Evolutionary conservation across 1,140 invertebrate species (phyloP), one percentile per base, ranked within the genome.

Genomic region (Saccostrea cuccullata): DNA sequence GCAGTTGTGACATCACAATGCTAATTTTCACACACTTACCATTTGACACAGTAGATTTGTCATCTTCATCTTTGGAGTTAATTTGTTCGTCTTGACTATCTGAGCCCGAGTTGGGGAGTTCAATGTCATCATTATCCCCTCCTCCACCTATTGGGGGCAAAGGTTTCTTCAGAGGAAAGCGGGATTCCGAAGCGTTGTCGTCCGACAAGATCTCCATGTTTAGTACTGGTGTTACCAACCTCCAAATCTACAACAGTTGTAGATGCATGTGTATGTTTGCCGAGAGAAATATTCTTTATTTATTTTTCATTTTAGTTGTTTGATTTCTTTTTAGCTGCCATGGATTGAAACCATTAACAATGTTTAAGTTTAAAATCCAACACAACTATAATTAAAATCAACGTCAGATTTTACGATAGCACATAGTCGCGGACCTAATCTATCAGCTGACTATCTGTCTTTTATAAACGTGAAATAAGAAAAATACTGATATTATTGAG

Each of bases 61-160:
- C 77, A 60, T 87, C 55, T 11, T 87, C 36, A 0, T 70, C 83
- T 85, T 88, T 64, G 3, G 55, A 56, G 56, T 85, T 64, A 13
- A 84, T 86, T 40, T 73, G 30, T 56, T 86, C 85, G 40, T 77
- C 70, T 55, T 55, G 67, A 26, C 56, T 83, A 8, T 85, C 88
- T 30, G 73, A 67, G 55, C 82, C 85, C 64, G 73, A 64, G n/a
- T 88, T 60, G 36, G 85, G 73, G 26, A 82, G 20, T 26, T 77
- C 13, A 13, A 82, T 17, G 64, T 70, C 30, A 15, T 89, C 88
- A 73, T 70, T 23, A 58, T 86, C 73, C 47, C 88, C 85, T n/a
- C 85, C 77, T 17, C 23, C 77, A 84, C 91, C 91, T 87, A 91
- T 91, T 26, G 91, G 89, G 30, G 91, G 91, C 11, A 91, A 87